Conservation (phyloP, 1,140 invertebrate species). For the Brachionus rubens region DNA sequence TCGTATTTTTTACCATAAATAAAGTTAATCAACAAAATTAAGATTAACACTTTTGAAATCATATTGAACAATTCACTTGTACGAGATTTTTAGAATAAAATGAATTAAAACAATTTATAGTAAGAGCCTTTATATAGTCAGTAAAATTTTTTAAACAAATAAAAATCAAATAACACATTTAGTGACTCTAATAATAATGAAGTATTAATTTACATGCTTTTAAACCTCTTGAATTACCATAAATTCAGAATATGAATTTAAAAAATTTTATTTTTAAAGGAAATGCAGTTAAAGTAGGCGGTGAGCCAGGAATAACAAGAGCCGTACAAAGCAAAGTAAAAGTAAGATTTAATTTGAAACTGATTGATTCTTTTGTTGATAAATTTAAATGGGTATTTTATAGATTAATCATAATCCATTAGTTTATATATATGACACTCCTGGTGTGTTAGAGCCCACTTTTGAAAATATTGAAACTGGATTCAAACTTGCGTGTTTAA, state of each 20-base stretch:
- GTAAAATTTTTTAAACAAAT: too few species aligned
- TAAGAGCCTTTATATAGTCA: too few species aligned
- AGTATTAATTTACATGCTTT: too few species aligned
- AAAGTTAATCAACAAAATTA: background rate
- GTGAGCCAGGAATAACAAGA: conserved; percentile 34
- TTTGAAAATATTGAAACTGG: conserved; percentile 41
- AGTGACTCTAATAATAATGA: too few species aligned
- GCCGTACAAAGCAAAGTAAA: conserved; percentile 32
- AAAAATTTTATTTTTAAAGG: conserved; percentile 2
- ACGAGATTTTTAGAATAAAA: too few species aligned
- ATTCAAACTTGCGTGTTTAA: conserved; percentile 43
- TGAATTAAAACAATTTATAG: too few species aligned
- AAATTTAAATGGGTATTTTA: background rate
- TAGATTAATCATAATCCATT: conserved; percentile 3
- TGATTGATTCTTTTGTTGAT: background rate
- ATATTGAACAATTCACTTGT: too few species aligned
- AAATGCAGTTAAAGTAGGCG: conserved; percentile 35
- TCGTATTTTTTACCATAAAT: background rate
- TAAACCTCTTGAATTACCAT: too few species aligned
- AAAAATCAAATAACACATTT: too few species aligned
- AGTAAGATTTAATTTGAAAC: background rate
- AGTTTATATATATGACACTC: conserved; percentile 37
- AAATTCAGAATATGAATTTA: too few species aligned
- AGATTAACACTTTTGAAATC: background rate
- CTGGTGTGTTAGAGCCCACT: conserved; percentile 41